Evolutionary conservation across 2,113 vertebrate genomes (phyloP).

Genomic region (Parus major): DNA sequence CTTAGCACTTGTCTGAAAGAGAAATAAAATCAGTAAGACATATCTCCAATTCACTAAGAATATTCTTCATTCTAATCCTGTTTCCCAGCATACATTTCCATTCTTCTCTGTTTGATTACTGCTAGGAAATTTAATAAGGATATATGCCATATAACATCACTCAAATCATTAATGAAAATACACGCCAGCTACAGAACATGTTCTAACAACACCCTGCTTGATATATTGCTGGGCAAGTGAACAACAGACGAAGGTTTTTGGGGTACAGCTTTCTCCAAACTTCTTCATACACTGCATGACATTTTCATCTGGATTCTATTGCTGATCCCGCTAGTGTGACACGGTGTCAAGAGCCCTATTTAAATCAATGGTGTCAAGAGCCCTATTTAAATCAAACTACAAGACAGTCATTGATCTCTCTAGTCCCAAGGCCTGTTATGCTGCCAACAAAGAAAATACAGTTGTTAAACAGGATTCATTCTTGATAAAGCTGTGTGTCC

Average conservation of each 20-base stretch:
- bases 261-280: not conserved
- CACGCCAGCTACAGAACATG: not conserved
- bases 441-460: not conserved
- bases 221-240: not conserved
- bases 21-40: not conserved
- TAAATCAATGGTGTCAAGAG: not conserved
- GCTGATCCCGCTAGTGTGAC: not conserved
- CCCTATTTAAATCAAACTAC: not conserved
- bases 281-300: not conserved
- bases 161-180: slow-evolving; percentile 31
- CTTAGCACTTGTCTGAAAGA: not conserved
- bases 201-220: not conserved
- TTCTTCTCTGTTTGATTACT: slow-evolving; percentile 45
- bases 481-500: not conserved
- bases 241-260: not conserved
- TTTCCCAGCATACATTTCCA: not conserved
- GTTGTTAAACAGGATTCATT: not conserved
- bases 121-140: slow-evolving; percentile 52
- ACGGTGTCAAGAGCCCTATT: not conserved
- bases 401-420: not conserved
- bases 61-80: slow-evolving; percentile 42
- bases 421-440: not conserved
- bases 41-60: not conserved
- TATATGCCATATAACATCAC: not conserved
- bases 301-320: not conserved